phyloP scores from a whole-genome alignment of 2,888 invertebrate species.

The Leptinotarsa rubiginosa region DNA sequence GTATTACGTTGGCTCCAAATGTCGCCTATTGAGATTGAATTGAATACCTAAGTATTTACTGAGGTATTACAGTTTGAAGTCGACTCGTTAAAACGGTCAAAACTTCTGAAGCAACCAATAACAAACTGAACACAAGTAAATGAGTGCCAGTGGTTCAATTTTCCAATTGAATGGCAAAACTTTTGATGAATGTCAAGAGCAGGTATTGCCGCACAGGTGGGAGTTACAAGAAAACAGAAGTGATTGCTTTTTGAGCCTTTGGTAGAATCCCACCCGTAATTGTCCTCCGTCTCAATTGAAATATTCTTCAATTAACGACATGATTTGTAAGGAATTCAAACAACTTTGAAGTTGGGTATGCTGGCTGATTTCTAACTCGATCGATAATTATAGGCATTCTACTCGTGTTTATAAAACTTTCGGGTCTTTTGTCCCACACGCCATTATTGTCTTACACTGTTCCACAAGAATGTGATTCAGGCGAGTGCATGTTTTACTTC shows the following conservation, averaged over 20 bases:
- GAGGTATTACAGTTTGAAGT: too few relatives aligned
- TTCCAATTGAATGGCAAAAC: not conserved
- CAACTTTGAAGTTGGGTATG: not conserved
- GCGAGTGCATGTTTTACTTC: too few relatives aligned
- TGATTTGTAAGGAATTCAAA: not conserved
- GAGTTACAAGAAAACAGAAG: not conserved
- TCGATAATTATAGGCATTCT: too few relatives aligned
- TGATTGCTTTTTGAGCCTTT: not conserved
- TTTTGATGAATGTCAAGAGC: not conserved
- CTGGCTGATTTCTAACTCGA: not conserved
- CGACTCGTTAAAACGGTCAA: too few relatives aligned
- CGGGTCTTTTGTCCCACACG: too few relatives aligned
- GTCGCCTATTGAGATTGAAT: too few relatives aligned
- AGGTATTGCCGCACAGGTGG: not conserved
- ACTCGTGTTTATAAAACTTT: too few relatives aligned
- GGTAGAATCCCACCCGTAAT: not conserved
- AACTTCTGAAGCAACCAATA: not conserved
- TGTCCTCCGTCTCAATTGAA: not conserved
- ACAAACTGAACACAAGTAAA: not conserved
- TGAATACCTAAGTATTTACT: too few relatives aligned
- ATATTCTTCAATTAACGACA: not conserved
- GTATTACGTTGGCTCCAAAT: too few relatives aligned
- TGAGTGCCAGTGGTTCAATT: not conserved
- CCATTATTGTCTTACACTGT: too few relatives aligned
- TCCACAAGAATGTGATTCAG: too few relatives aligned